Percentiles rank a stretch among this genome's conserved stretches.
These are phyloP conservation scores for Plagodis dolabraria DNA, from an alignment of 2,888 invertebrate genomes.

Conservation along the genomic window DNA sequence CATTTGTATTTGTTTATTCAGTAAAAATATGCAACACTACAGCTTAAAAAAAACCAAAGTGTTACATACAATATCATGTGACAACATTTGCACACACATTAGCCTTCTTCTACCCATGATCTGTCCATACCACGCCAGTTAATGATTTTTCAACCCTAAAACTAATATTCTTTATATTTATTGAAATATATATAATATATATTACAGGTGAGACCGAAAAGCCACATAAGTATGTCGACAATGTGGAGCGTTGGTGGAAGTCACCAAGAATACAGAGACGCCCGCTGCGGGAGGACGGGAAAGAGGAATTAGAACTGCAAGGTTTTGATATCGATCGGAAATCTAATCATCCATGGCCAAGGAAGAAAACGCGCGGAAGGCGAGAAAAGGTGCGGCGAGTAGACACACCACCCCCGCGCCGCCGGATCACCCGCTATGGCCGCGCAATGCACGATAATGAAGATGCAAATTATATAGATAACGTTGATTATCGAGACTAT, in stretches of 20 bases:
- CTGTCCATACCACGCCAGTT: too few species aligned
- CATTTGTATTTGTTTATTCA: too few species aligned
- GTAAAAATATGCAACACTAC: too few species aligned
- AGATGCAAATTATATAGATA: slow-evolving; percentile 29
- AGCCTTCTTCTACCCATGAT: too few species aligned
- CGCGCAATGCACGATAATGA: slow-evolving; percentile 4
- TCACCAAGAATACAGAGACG: slow-evolving; percentile 1
- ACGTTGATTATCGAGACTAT: slow-evolving; percentile 44
- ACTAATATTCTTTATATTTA: too few species aligned
- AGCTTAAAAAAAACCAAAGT: too few species aligned
- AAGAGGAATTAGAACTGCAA: slow-evolving; percentile 7
- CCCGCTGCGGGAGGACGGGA: not conserved
- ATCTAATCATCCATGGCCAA: slow-evolving; percentile 4
- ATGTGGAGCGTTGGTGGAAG: slow-evolving; percentile 4
- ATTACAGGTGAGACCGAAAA: slow-evolving; percentile 10
- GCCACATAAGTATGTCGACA: slow-evolving; percentile 5
- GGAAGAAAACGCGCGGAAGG: not conserved
- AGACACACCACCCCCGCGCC: slow-evolving; percentile 3
- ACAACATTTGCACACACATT: too few species aligned
- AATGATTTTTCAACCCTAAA: not conserved
- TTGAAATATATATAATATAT: too few species aligned
- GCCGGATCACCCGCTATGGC: not conserved
- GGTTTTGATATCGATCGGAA: not conserved
- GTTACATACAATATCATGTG: too few species aligned
- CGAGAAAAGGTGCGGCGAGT: slow-evolving; percentile 3